Conservation (phyloP, 2,888 invertebrate species). For the Volucella bombylans region DNA sequence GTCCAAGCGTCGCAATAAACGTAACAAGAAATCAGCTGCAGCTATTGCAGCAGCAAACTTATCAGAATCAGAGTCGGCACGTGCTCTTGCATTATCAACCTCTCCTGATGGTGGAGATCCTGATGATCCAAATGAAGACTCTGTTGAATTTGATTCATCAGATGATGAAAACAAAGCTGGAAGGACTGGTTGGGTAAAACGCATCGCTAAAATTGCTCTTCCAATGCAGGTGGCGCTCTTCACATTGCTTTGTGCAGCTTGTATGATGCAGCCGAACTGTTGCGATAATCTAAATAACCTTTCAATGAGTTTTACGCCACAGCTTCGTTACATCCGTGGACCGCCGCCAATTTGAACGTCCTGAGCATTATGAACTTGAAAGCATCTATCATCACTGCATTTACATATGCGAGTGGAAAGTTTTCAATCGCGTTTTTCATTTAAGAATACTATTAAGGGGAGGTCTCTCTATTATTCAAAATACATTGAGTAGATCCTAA, state of each 20-base stretch:
- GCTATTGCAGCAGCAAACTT: slow-evolving; percentile 59
- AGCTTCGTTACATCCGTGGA: slow-evolving; percentile 89
- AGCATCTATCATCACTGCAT: slow-evolving; percentile 54
- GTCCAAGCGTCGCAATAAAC: slow-evolving; percentile 53
- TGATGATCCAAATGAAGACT: slow-evolving; percentile 75
- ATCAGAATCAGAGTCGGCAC: slow-evolving; percentile 42
- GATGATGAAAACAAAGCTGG: slow-evolving; percentile 75
- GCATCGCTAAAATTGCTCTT: slow-evolving; percentile 87
- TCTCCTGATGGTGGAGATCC: slow-evolving; percentile 65
- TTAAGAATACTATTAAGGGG: slow-evolving; percentile 73
- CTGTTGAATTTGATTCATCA: slow-evolving; percentile 75
- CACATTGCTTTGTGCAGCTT: slow-evolving; percentile 87
- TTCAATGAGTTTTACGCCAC: slow-evolving; percentile 88
- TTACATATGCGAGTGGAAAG: slow-evolving; percentile 55
- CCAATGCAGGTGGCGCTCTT: slow-evolving; percentile 88
- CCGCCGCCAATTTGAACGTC: slow-evolving; percentile 88
- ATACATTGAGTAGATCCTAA: slow-evolving; percentile 62
- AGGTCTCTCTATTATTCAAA: slow-evolving; percentile 61
- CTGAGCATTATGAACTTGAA: slow-evolving; percentile 52
- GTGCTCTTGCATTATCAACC: slow-evolving; percentile 47
- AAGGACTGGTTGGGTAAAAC: slow-evolving; percentile 85
- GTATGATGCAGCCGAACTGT: slow-evolving; percentile 88
- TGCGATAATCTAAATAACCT: slow-evolving; percentile 89
- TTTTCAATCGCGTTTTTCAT: slow-evolving; percentile 72
- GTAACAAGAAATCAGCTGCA: slow-evolving; percentile 58